Evolutionary conservation across 2,888 invertebrate genomes (phyloP).

Genomic region (Patella pellucida): DNA sequence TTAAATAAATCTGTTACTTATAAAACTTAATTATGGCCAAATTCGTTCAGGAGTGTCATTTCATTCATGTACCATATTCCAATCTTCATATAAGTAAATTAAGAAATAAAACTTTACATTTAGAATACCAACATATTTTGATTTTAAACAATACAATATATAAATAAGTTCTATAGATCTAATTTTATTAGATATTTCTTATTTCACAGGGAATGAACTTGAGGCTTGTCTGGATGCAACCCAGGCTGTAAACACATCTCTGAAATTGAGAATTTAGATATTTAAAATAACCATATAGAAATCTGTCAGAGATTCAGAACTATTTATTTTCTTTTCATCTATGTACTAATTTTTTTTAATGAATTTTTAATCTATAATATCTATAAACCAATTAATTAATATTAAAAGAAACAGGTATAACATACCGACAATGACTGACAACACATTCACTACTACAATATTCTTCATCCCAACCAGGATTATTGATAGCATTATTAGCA

Average conservation of each 20-base stretch:
- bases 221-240: slow-evolving; percentile 83
- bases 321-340: not conserved
- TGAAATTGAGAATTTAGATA: slow-evolving; percentile 70
- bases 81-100: not conserved
- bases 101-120: not conserved
- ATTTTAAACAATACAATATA: not conserved
- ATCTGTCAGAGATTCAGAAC: not conserved
- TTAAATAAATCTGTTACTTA: no score
- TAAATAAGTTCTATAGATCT: not conserved
- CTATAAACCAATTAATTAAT: not conserved
- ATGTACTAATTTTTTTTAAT: not conserved
- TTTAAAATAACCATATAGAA: not conserved
- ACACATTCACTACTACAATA: slow-evolving; percentile 98
- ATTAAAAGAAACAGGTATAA: not conserved
- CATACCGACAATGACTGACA: slow-evolving; percentile 91
- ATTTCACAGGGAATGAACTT: slow-evolving; percentile 51
- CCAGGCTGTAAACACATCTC: slow-evolving; percentile 92
- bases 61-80: not conserved
- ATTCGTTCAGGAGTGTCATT: not conserved
- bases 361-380: no score
- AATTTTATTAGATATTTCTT: slow-evolving; percentile 8
- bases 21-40: no score
- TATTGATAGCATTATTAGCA: slow-evolving; percentile 89
- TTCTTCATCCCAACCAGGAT: slow-evolving; percentile 96
- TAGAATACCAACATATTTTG: not conserved